Percentiles rank a stretch among this genome's conserved stretches.
These are phyloP conservation scores for Chloebia gouldiae DNA, from an alignment of 2,113 vertebrate genomes.

Conservation along the genomic window DNA sequence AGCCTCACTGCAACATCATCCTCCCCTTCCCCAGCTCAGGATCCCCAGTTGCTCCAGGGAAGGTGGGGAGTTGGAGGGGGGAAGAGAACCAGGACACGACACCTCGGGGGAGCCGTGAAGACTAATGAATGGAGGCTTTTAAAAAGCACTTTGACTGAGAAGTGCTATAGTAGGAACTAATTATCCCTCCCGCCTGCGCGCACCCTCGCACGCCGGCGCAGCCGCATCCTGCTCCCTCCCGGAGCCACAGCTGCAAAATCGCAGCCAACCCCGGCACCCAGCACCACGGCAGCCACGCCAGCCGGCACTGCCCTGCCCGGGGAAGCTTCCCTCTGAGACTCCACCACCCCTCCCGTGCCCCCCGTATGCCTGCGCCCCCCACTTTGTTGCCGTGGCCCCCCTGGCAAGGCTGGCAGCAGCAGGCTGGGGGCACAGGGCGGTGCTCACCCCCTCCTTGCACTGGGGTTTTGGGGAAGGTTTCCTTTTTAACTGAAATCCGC, in stretches of 20 bases:
- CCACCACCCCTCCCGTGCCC: not conserved
- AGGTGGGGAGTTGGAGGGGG: not conserved
- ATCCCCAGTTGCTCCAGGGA: not conserved
- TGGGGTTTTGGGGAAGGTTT: not conserved
- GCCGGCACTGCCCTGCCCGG: accelerated
- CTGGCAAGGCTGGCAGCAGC: not conserved
- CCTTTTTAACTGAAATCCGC: not conserved
- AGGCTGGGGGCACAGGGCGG: not conserved
- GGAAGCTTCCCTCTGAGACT: not conserved
- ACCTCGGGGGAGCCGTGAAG: slow-evolving; percentile 27
- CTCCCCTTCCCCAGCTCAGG: not conserved
- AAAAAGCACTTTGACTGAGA: slow-evolving; percentile 42
- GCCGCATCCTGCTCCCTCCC: not conserved
- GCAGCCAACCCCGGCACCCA: not conserved
- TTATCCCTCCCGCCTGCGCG: slow-evolving; percentile 24
- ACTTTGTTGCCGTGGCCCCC: accelerated
- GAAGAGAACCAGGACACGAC: slow-evolving; percentile 30
- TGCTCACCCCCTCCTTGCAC: not conserved
- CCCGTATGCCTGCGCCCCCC: accelerated
- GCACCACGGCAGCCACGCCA: not conserved
- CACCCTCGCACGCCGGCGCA: not conserved
- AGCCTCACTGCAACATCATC: not conserved
- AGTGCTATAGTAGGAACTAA: slow-evolving; percentile 34
- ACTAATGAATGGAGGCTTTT: slow-evolving; percentile 54
- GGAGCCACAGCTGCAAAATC: not conserved